Percentiles rank a stretch among this genome's conserved stretches.
phyloP scores from a whole-genome alignment of 2,888 invertebrate genomes.

The Drosophila acutilabella region DNA sequence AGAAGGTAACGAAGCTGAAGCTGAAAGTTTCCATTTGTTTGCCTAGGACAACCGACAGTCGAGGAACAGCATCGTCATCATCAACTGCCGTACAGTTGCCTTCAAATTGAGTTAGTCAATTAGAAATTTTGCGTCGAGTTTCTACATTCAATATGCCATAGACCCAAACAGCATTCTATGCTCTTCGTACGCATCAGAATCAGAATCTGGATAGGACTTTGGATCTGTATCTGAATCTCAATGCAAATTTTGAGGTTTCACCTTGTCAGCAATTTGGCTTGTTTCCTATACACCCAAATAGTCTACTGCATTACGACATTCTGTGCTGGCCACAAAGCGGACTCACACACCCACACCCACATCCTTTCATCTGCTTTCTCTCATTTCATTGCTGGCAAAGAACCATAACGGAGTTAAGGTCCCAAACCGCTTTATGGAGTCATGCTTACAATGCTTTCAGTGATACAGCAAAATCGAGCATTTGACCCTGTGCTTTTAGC shows the following conservation, averaged over 20 bases:
- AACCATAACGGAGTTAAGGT: constrained; percentile 35
- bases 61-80: constrained; percentile 45
- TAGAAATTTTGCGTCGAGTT: constrained; percentile 67
- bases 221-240: constrained; percentile 15
- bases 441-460: constrained; percentile 61
- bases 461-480: constrained; percentile 62
- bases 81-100: constrained; percentile 27
- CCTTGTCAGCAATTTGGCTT: constrained; percentile 32
- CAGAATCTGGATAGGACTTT: background rate
- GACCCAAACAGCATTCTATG: constrained; percentile 33
- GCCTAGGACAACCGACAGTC: constrained; percentile 24
- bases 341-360: background rate
- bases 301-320: constrained; percentile 33
- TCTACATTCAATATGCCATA: constrained; percentile 63
- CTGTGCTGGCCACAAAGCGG: constrained; percentile 41
- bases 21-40: constrained; percentile 31
- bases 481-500: constrained; percentile 42
- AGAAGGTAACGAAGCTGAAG: constrained; percentile 4
- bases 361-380: background rate
- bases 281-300: constrained; percentile 16
- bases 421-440: constrained; percentile 42
- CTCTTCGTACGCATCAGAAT: background rate
- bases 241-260: constrained; percentile 60
- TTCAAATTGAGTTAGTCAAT: constrained; percentile 78
- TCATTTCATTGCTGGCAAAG: constrained; percentile 9